These are phyloP conservation scores for Embiotoca jacksoni DNA, from an alignment of 2,113 vertebrate genomes.

Conservation along the genomic window DNA sequence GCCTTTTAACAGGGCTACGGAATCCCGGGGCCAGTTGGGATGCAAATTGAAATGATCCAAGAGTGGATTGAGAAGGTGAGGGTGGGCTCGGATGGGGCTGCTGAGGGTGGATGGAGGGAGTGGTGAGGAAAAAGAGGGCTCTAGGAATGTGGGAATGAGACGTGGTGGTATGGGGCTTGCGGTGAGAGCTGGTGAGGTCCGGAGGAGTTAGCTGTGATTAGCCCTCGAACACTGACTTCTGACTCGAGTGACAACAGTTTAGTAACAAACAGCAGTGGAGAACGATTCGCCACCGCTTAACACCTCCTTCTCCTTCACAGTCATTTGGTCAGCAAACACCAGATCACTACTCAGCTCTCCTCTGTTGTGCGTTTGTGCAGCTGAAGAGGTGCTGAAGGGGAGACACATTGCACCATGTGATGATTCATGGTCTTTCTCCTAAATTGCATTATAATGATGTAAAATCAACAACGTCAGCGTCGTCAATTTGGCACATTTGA, in stretches of 20 bases:
- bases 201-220: constrained; percentile 71
- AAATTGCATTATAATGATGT: constrained; percentile 22
- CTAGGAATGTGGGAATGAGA: constrained; percentile 63
- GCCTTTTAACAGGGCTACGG: constrained; percentile 85
- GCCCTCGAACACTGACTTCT: constrained; percentile 60
- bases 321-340: constrained; percentile 66
- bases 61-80: constrained; percentile 84
- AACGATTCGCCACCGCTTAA: not conserved
- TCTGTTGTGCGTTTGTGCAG: constrained; percentile 56
- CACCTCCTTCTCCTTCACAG: constrained; percentile 22
- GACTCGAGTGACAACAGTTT: constrained; percentile 66
- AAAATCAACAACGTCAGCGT: constrained; percentile 13
- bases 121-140: constrained; percentile 33
- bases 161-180: constrained; percentile 56
- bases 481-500: constrained; percentile 10
- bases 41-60: constrained; percentile 88
- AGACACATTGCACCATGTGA: constrained; percentile 18
- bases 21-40: constrained; percentile 82
- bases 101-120: constrained; percentile 59
- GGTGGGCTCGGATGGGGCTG: constrained; percentile 74
- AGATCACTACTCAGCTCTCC: constrained; percentile 46
- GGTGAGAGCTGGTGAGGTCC: constrained; percentile 56
- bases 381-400: constrained; percentile 19
- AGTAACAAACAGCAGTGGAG: constrained; percentile 38
- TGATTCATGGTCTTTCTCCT: constrained; percentile 27